These are phyloP conservation scores for Cistogaster globosa DNA, from an alignment of 2,888 invertebrate genomes.

Conservation along the genomic window DNA sequence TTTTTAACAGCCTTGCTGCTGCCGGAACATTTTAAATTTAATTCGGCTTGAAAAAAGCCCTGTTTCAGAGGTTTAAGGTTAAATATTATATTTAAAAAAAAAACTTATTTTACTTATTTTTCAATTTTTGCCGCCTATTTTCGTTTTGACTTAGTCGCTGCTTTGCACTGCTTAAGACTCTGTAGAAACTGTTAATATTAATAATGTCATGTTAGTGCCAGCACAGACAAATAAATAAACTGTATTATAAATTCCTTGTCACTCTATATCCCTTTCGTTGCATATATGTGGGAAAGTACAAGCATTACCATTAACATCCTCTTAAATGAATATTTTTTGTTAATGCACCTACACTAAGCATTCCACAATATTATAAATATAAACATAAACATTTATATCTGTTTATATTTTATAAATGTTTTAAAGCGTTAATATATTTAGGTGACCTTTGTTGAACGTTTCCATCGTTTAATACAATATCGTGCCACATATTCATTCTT, in stretches of 20 bases:
- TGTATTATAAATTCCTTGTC: slow-evolving; percentile 12
- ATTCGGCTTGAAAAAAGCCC: no score
- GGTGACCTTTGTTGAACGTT: slow-evolving; percentile 62
- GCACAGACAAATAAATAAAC: neutral
- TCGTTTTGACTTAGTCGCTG: no score
- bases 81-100: no score
- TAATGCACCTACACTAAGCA: slow-evolving; percentile 45
- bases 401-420: slow-evolving; percentile 32
- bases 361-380: slow-evolving; percentile 10
- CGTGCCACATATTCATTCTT: slow-evolving; percentile 54
- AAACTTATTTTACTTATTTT: no score
- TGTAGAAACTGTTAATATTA: neutral
- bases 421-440: slow-evolving; percentile 54
- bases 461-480: slow-evolving; percentile 55
- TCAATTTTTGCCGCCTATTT: no score
- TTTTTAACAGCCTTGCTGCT: no score
- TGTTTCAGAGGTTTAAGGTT: no score
- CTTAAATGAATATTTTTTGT: slow-evolving; percentile 51
- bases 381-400: neutral
- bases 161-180: no score
- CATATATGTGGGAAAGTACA: slow-evolving; percentile 67
- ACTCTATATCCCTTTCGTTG: neutral
- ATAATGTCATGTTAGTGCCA: neutral
- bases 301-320: slow-evolving; percentile 38
- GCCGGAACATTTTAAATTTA: no score